Evolutionary conservation across 30 jellyfish, hydroid and myxozoan genomes (phyloP), one percentile per base, ranked within the genome.

Genomic region (Hydractinia echinata): DNA sequence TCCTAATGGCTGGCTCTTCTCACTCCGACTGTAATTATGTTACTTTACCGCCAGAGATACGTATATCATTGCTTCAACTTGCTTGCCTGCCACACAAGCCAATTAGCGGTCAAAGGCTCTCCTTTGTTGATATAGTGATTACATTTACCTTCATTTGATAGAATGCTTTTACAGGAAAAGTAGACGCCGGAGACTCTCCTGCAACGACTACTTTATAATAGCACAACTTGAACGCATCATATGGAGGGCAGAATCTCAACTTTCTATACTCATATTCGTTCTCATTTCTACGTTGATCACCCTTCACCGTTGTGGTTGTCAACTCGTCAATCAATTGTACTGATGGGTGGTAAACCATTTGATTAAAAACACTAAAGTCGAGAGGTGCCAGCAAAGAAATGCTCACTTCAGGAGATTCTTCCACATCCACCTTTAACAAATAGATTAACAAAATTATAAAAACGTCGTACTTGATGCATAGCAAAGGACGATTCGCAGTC

Each of bases 321-420:
- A 83, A 61, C 10, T 81, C 86, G 68, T 93, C 96, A 4, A 91
- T 82, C 48, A 81, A 73, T 76, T 86, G 95, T 48, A 88, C 96
- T 66, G 94, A 93, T 4, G 90, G 79, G 76, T 93, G 99, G 76
- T 44, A 93, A 10, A 79, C 85, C 82, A 79, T 81, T 50, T 87
- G 92, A 54, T 82, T 89, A 15, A 87, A 51, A 13, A 81, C 88
- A 6, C 79, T 70, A 8, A 91, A 19, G 53, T 87, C 86, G 16
- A 82, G 62, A 11, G 95, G 77, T 16, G 94, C 83, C n/a, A 87
- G 66, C 55, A 92, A 68, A 70, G 79, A 86, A 79, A 93, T 58
- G n/a, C 89, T 82, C 5, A 93, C 89, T 54, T 93, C 99, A 4
- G 99, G 99, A 8, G 94, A 85, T 39, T 95, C 99, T 52, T 93